phyloP scores from a whole-genome alignment of 2,797 vertebrate species.

The Tiaroga cobitis region DNA sequence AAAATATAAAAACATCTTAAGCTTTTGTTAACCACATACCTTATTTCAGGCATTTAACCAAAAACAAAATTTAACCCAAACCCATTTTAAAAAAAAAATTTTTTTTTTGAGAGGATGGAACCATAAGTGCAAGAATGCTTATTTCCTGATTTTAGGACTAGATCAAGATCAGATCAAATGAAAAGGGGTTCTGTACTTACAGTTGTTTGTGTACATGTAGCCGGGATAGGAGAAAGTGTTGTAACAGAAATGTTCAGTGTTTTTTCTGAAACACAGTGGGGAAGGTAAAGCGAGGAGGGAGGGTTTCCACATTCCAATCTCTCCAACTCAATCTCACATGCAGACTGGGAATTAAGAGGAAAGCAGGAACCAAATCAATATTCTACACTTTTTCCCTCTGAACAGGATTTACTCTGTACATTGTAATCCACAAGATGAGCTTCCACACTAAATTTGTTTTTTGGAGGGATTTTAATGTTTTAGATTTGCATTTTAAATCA shows the following conservation, averaged over 20 bases:
- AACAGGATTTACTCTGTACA: slow-evolving; percentile 2
- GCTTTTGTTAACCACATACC: neutral
- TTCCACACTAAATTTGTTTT: slow-evolving; percentile 13
- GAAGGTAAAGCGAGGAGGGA: slow-evolving; percentile 14
- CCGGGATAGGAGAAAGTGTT: neutral
- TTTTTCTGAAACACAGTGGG: neutral
- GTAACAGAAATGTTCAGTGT: neutral
- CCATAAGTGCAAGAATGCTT: neutral
- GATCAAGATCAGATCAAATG: neutral
- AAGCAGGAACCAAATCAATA: slow-evolving; percentile 23
- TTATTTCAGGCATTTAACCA: neutral
- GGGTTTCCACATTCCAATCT: neutral
- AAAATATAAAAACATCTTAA: neutral
- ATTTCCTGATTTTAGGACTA: neutral
- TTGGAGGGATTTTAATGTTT: slow-evolving; percentile 10
- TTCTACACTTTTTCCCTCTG: neutral
- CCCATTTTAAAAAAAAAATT: neutral
- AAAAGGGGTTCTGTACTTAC: neutral
- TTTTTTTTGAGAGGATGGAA: neutral
- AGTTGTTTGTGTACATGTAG: neutral
- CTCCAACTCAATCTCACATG: neutral
- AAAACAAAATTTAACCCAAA: too few relatives aligned
- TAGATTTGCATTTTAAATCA: neutral
- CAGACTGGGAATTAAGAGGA: slow-evolving; percentile 30
- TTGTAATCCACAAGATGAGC: slow-evolving; percentile 35